Evolutionary conservation across 2,113 vertebrate genomes (phyloP).

Genomic region (Aegithalos caudatus): DNA sequence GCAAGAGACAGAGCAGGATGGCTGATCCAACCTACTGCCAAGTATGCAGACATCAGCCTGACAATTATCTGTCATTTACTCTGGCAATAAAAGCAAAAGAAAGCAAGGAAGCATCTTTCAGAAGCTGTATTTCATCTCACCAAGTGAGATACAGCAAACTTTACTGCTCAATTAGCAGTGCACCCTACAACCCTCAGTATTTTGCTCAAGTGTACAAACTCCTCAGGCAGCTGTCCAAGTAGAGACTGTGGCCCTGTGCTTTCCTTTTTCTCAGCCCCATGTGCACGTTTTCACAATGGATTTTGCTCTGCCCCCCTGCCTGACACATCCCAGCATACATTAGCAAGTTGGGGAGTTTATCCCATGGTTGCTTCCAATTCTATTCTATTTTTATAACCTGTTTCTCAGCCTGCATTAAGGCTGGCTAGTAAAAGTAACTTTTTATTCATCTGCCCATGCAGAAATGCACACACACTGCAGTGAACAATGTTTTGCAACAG

Average conservation of each 20-base stretch:
- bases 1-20: background rate
- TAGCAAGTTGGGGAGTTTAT: background rate
- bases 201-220: background rate
- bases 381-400: background rate
- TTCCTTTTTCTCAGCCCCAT: background rate
- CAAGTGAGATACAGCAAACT: rapidly evolving
- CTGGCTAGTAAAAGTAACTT: background rate
- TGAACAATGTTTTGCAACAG: background rate
- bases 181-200: background rate
- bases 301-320: background rate
- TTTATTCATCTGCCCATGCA: background rate
- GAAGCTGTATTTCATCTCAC: background rate
- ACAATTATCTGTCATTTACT: background rate
- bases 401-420: background rate
- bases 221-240: background rate
- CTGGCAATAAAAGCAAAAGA: background rate
- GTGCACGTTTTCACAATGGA: background rate
- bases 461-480: background rate
- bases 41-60: background rate
- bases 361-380: background rate
- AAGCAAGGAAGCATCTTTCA: background rate
- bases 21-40: background rate
- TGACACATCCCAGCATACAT: background rate
- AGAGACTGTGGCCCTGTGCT: background rate
- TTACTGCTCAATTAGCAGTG: background rate